Percentiles rank a stretch among this genome's conserved stretches.
phyloP scores from a whole-genome alignment of 1,140 invertebrate species.

The Elymnias hypermnestra region DNA sequence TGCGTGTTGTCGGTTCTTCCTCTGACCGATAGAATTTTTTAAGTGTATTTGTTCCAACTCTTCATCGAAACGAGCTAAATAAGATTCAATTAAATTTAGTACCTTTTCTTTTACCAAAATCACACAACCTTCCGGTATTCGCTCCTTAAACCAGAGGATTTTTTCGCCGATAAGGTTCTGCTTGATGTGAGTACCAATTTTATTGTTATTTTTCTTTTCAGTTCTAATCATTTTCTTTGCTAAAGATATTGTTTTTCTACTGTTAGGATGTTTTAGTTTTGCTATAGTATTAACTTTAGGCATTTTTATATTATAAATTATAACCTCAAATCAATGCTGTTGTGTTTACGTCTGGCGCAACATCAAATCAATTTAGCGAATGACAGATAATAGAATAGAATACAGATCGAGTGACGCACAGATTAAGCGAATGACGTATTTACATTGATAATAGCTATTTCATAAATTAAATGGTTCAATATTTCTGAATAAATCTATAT shows the following conservation, averaged over 20 bases:
- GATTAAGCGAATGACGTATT: too few species aligned
- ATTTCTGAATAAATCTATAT: too few species aligned
- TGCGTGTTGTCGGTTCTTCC: conserved; percentile 84
- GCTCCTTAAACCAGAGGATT: conserved; percentile 82
- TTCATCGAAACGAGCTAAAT: conserved; percentile 81
- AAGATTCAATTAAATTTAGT: conserved; percentile 78
- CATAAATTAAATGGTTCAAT: too few species aligned
- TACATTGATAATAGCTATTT: too few species aligned
- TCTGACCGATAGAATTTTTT: conserved; percentile 83
- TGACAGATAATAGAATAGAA: too few species aligned
- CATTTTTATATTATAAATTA: too few species aligned
- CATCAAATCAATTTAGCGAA: too few species aligned
- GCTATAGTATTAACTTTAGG: conserved; percentile 64
- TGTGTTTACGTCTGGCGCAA: too few species aligned
- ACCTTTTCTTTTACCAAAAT: conserved; percentile 77
- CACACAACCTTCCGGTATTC: conserved; percentile 74
- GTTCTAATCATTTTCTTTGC: conserved; percentile 81
- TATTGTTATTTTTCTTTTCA: conserved; percentile 79
- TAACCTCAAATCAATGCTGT: too few species aligned
- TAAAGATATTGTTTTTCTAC: conserved; percentile 83
- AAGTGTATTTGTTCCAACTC: conserved; percentile 85
- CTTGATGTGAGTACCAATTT: conserved; percentile 80
- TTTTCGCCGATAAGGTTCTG: conserved; percentile 84
- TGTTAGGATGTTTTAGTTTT: conserved; percentile 86
- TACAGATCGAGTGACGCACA: too few species aligned